phyloP scores from a whole-genome alignment of 2,888 invertebrate genomes.

The Polydrusus pterygomalis region DNA sequence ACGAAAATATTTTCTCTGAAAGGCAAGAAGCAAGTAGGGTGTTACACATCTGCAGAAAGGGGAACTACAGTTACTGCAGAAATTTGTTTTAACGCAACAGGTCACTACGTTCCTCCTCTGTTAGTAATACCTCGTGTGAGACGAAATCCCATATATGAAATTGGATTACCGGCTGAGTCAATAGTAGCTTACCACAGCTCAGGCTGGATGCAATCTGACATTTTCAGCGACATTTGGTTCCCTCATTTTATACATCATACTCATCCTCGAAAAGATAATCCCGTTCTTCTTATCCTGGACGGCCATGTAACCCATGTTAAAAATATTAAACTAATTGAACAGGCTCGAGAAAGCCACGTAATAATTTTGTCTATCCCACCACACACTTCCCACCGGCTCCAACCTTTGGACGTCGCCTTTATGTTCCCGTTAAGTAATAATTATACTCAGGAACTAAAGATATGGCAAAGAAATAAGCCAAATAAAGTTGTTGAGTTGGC shows the following conservation, averaged over 20 bases:
- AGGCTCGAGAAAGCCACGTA: conserved; percentile 59
- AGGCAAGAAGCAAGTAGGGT: conserved; percentile 44
- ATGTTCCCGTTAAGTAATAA: conserved; percentile 14
- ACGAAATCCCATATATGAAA: conserved; percentile 38
- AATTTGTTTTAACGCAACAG: conserved; percentile 45
- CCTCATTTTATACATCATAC: conserved; percentile 51
- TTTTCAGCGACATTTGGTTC: not conserved
- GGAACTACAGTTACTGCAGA: conserved; percentile 49
- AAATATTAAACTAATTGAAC: conserved; percentile 46
- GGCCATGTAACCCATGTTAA: conserved; percentile 62
- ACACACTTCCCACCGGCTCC: conserved; percentile 59
- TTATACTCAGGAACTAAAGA: conserved; percentile 21
- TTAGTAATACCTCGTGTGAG: conserved; percentile 5
- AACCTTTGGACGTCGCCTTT: conserved; percentile 29
- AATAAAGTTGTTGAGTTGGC: conserved; percentile 18
- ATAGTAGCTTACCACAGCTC: conserved; percentile 52
- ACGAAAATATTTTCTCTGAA: conserved; percentile 45
- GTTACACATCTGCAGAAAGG: conserved; percentile 43
- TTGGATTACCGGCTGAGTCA: conserved; percentile 57
- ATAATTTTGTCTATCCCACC: conserved; percentile 62
- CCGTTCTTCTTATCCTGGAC: conserved; percentile 63
- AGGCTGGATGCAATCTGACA: conserved; percentile 25
- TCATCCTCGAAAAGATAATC: conserved; percentile 61
- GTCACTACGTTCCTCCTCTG: conserved; percentile 41
- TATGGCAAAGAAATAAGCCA: conserved; percentile 29